Base-by-base conservation (phyloP, 2,888 invertebrate genomes). In the Metalampra italica region DNA sequence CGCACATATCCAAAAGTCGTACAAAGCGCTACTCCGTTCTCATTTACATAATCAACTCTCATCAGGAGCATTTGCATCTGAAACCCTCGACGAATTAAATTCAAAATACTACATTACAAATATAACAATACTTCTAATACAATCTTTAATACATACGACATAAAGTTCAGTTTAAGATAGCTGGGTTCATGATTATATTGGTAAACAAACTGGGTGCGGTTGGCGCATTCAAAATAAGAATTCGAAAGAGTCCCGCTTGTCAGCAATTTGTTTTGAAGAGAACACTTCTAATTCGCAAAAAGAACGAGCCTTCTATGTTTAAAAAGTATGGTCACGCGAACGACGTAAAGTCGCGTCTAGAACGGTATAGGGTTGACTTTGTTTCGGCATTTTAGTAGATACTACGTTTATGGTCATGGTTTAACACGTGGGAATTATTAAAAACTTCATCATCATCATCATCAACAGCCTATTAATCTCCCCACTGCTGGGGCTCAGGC, bases 191-290 rank as follows among this genome's bases (percentile, higher is more conserved):
- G 44, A 46, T n/a, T 46, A 51, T 45, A n/a, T 51, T 61, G 51
- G 59, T 50, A 50, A 57, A 54, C 51, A 58, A 64, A 59, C 62
- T 62, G 62, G 68, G 61, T 70, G 75, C 67, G 76, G 77, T 73
- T 75, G 66, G 67, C 69, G 71, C 69, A 81, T 85, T 82, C 79
- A 81, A 83, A 79, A 78, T 75, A 76, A 76, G 69, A 75, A 80
- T 80, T 78, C 69, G 71, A 82, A 78, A 82, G 78, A 82, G 78
- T 82, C 82, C 80, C 78, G 77, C 80, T 78, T 88, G 87, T 86
- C 88, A 87, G 88, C 88, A 89, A 89, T 87, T 89, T 88, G 81
- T 87, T 87, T 87, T 85, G 84, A 84, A 84, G 75, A 85, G 85
- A 88, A 82, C 81, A 85, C 81, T 85, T 87, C 82, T 85, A 88